Conservation (phyloP, 2,888 invertebrate genomes). For the Malachius bipustulatus region DNA sequence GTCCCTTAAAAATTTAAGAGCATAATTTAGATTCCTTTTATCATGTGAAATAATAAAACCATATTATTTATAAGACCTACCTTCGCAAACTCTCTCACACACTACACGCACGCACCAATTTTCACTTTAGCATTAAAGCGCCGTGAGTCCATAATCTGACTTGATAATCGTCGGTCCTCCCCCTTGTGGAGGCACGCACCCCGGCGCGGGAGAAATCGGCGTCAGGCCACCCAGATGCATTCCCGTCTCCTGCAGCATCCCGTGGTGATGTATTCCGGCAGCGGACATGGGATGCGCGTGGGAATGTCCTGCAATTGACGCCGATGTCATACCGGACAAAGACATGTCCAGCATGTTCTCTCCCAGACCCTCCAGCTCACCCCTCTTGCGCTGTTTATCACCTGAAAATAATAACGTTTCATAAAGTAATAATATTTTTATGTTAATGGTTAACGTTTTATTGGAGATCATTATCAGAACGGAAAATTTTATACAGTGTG, state of each 20-base stretch:
- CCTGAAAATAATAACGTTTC: too few species aligned
- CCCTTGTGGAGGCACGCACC: constrained; percentile 43
- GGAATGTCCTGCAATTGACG: constrained; percentile 37
- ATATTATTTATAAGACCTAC: too few species aligned
- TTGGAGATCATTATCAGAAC: too few species aligned
- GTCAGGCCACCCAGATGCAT: constrained; percentile 41
- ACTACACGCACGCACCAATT: too few species aligned
- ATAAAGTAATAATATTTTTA: too few species aligned
- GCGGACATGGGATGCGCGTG: constrained; percentile 43
- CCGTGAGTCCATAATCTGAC: constrained; percentile 79
- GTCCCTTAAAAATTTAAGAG: too few species aligned
- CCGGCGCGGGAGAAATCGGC: constrained; percentile 42
- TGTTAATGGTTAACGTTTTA: too few species aligned
- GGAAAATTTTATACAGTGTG: too few species aligned
- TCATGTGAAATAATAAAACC: too few species aligned
- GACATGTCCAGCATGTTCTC: constrained; percentile 39
- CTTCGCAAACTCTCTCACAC: too few species aligned
- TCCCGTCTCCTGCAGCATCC: constrained; percentile 36
- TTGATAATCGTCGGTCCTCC: constrained; percentile 55
- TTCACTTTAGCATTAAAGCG: constrained; percentile 43
- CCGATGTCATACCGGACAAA: constrained; percentile 36
- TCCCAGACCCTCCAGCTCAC: constrained; percentile 46
- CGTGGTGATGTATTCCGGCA: constrained; percentile 28
- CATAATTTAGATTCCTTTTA: too few species aligned
- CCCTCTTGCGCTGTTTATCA: constrained; percentile 49